Evolutionary conservation across 2,797 vertebrate genomes (phyloP).

Genomic region (Enteromius thamalakanensis): DNA sequence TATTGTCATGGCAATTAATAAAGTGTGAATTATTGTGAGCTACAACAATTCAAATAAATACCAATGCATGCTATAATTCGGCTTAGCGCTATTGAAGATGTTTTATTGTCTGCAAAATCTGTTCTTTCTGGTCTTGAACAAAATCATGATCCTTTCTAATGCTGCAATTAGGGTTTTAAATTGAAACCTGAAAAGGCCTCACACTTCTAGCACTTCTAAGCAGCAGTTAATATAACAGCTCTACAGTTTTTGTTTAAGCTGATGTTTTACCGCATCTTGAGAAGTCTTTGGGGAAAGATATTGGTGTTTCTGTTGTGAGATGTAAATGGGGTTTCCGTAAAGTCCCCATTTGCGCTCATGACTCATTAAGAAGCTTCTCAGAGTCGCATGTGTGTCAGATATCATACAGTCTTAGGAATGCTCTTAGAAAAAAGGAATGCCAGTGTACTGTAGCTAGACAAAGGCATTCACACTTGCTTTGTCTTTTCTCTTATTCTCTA

Average conservation of each 20-base stretch:
- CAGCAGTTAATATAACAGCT: constrained; percentile 27
- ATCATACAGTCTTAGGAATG: constrained; percentile 5
- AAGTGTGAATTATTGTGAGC: neutral
- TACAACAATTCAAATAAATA: neutral
- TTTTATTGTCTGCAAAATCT: neutral
- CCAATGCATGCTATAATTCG: neutral
- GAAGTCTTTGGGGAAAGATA: constrained; percentile 29
- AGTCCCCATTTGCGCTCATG: constrained; percentile 6
- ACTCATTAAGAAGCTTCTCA: constrained; percentile 39
- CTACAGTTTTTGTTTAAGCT: constrained; percentile 8
- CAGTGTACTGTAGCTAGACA: neutral
- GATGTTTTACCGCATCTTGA: constrained; percentile 23
- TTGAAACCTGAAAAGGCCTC: neutral
- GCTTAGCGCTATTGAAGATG: neutral
- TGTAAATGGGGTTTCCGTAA: constrained; percentile 39
- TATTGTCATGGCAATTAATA: neutral
- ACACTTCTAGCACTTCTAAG: constrained; percentile 1
- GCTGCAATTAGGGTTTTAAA: constrained; percentile 4
- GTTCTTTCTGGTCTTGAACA: neutral
- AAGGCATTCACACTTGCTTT: neutral
- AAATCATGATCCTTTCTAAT: neutral
- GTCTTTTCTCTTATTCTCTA: constrained; percentile 9
- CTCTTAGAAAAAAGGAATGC: neutral
- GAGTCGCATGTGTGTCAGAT: constrained; percentile 29
- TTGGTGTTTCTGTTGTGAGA: constrained; percentile 27